Base-by-base conservation (phyloP, 2,797 vertebrate genomes). In the Enteromius radiatus region DNA sequence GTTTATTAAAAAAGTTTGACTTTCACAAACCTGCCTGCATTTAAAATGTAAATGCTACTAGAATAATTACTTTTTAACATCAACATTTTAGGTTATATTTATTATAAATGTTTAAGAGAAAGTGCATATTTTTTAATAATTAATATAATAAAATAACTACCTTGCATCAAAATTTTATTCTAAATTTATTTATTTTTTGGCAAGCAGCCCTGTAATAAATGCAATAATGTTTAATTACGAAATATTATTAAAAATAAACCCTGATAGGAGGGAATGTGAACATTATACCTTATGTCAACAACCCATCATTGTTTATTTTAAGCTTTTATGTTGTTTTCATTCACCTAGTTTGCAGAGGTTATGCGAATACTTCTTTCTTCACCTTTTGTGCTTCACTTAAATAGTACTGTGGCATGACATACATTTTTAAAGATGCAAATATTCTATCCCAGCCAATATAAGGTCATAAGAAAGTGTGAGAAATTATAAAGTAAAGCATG, bases 381-480 rank as follows among this genome's bases (percentile, higher is more conserved):
- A 38, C 21, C 12, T 56, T 74, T 74, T 56, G 31, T 17, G 71
- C 1, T 74, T 54, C 28, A 52, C 45, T 73, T 73, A 52, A 73
- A 71, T 71, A 71, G 10, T 73, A 31, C 5, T 52, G 19, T 52
- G 12, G 28, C 49, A 31, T 36, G 19, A 52, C 28, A n/a, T 73
- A 8, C 1, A 73, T 31, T 33, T 52, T 73, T n/a, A 45, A 43
- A 45, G 3, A 21, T n/a, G n/a, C 12, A 52, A 19, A 38, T 56
- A 74, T 38, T 17, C 71, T 12, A 56, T 23, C 17, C 31, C 31
- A 36, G 49, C 11, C 19, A 54, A 36, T 36, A 36, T 52, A 21
- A 52, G 69, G 69, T 21, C 28, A 33, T 12, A 71, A 49, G 31
- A 31, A 54, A 74, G 31, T 54, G n/a, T 68, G 6, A 49, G 19